A percentile compares a stretch with the other conserved stretches of the same genome.
Evolutionary conservation across 2,888 invertebrate genomes (phyloP).

Genomic region (Oligia latruncula): DNA sequence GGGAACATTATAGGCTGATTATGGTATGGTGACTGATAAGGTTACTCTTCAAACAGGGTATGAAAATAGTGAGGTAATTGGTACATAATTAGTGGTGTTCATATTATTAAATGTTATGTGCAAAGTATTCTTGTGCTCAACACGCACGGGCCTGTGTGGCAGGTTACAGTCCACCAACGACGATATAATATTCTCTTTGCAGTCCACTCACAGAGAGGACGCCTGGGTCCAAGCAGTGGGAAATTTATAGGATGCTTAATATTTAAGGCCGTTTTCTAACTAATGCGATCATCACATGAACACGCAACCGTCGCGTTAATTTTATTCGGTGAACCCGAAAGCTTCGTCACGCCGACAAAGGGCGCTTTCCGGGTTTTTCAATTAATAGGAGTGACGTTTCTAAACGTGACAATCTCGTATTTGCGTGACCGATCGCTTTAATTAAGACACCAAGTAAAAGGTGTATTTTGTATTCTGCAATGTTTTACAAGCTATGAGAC

Average conservation of each 20-base stretch:
- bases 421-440: background rate
- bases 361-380: background rate
- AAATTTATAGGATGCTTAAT: background rate
- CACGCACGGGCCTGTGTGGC: too few species aligned
- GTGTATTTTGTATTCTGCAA: background rate
- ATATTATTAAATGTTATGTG: slow-evolving; percentile 5
- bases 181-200: too few species aligned
- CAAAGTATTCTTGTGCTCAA: background rate
- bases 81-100: slow-evolving; percentile 7
- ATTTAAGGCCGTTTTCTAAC: background rate
- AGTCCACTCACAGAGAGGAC: background rate
- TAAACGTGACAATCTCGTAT: background rate
- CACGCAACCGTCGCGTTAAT: background rate
- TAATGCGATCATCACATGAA: background rate
- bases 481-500: background rate
- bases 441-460: background rate
- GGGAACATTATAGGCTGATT: too few species aligned
- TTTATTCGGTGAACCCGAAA: too few species aligned
- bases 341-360: background rate
- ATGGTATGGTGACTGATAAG: slow-evolving; percentile 18
- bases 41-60: slow-evolving; percentile 27
- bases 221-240: background rate
- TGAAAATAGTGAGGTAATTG: slow-evolving; percentile 4
- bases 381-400: background rate
- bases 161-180: background rate